Evolutionary conservation across 1,140 invertebrate genomes (phyloP).

Genomic region (Drosophila lowei): DNA sequence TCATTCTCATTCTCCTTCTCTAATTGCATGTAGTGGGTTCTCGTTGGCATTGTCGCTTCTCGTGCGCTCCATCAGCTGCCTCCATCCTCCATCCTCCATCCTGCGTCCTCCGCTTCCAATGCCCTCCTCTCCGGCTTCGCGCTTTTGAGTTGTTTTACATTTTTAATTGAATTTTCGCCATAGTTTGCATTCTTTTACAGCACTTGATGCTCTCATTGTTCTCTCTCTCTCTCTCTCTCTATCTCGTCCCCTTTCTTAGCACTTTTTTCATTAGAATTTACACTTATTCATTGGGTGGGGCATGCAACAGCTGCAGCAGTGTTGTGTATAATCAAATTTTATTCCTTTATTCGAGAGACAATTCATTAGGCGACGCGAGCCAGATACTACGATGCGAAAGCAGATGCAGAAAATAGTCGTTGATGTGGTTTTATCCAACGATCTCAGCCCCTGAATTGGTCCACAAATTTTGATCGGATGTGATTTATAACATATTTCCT

Average conservation of each 20-base stretch:
- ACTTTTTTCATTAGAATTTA: conserved; percentile 78
- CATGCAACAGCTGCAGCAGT: conserved; percentile 69
- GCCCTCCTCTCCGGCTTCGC: conserved; percentile 33
- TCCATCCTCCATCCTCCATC: neutral
- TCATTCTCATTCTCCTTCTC: conserved; percentile 30
- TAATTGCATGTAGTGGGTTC: conserved; percentile 74
- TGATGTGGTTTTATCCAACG: neutral
- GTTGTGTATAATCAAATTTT: conserved; percentile 64
- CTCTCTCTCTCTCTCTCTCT: neutral
- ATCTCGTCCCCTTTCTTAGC: conserved; percentile 24
- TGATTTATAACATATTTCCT: too few relatives aligned
- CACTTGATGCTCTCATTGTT: conserved; percentile 36
- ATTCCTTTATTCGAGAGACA: conserved; percentile 68
- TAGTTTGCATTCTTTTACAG: conserved; percentile 73
- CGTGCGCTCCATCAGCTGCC: conserved; percentile 64
- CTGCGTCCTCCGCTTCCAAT: neutral
- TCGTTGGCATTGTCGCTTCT: conserved; percentile 74
- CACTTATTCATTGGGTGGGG: conserved; percentile 79
- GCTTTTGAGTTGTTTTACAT: conserved; percentile 80
- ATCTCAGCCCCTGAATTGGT: too few relatives aligned
- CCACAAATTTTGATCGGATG: neutral
- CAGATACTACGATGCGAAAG: conserved; percentile 11
- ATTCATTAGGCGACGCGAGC: conserved; percentile 58
- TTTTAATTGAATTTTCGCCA: conserved; percentile 80
- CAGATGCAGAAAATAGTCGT: conserved; percentile 40